Percentiles rank a stretch among this genome's conserved stretches.
Evolutionary conservation across 2,888 invertebrate genomes (phyloP).

Genomic region (Gymnosoma rotundatum): DNA sequence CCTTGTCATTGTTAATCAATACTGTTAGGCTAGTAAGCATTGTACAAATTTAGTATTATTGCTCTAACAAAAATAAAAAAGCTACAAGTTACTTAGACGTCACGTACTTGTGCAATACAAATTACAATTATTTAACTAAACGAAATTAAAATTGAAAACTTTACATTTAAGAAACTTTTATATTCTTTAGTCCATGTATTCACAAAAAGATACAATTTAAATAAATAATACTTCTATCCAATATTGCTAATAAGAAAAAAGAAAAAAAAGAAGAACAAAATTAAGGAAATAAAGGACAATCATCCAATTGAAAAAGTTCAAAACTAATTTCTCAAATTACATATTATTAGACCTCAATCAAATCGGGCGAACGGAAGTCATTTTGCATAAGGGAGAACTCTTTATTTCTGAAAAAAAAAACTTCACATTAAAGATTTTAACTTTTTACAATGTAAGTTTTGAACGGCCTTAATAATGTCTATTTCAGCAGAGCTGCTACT

Average conservation of each 20-base stretch:
- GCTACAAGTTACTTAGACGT: conserved; percentile 9
- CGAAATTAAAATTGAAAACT: conserved; percentile 29
- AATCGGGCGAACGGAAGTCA: background rate
- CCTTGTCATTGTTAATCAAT: no score
- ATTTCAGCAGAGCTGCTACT: background rate
- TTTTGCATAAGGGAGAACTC: conserved; percentile 1
- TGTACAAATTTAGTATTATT: background rate
- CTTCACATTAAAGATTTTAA: background rate
- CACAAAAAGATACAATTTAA: conserved; percentile 3
- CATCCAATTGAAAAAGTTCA: conserved; percentile 50
- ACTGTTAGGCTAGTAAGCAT: no score
- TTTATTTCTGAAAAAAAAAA: background rate
- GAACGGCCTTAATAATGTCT: background rate
- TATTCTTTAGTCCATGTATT: background rate
- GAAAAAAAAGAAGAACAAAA: background rate
- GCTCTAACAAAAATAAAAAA: background rate
- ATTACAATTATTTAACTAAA: conserved; percentile 47
- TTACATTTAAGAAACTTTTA: background rate
- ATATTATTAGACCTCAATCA: conserved; percentile 40
- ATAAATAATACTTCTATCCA: background rate
- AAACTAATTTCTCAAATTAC: conserved; percentile 47
- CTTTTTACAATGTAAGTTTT: background rate
- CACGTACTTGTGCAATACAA: conserved; percentile 37
- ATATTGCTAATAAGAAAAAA: background rate
- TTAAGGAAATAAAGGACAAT: conserved; percentile 29